Evolutionary conservation across 2,113 vertebrate species (phyloP).

Genomic region (Sapayoa aenigma): DNA sequence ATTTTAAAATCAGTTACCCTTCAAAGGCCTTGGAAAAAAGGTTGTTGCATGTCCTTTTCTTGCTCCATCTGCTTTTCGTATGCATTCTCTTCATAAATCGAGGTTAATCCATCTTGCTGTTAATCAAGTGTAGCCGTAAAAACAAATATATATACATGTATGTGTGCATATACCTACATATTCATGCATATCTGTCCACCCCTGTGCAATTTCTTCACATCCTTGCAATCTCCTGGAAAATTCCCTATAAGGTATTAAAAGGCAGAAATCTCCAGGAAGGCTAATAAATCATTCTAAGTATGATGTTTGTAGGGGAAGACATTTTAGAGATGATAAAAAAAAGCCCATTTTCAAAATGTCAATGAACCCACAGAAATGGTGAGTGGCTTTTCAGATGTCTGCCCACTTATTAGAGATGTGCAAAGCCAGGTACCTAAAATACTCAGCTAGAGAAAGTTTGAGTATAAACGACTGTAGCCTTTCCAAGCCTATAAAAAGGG

Average conservation of each 20-base stretch:
- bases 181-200: not conserved
- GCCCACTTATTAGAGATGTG: conserved; percentile 16
- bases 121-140: not conserved
- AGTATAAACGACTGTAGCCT: conserved; percentile 7
- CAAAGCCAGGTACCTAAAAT: conserved; percentile 2
- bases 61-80: not conserved
- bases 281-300: conserved; percentile 32
- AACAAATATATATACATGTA: not conserved
- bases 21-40: not conserved
- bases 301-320: conserved; percentile 29
- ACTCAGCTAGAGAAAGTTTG: not conserved
- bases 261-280: conserved; percentile 13
- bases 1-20: not conserved
- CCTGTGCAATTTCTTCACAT: not conserved
- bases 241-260: not conserved
- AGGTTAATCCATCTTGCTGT: not conserved
- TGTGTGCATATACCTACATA: not conserved
- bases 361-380: conserved; percentile 48
- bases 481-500: not conserved
- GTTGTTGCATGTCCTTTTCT: not conserved
- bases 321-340: conserved; percentile 47
- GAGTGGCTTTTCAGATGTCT: conserved; percentile 13
- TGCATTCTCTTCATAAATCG: not conserved
- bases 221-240: not conserved
- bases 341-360: conserved; percentile 58